Evolutionary conservation across 2,888 invertebrate genomes (phyloP), one percentile per base, ranked within the genome.

Genomic region (Danaus chrysippus): DNA sequence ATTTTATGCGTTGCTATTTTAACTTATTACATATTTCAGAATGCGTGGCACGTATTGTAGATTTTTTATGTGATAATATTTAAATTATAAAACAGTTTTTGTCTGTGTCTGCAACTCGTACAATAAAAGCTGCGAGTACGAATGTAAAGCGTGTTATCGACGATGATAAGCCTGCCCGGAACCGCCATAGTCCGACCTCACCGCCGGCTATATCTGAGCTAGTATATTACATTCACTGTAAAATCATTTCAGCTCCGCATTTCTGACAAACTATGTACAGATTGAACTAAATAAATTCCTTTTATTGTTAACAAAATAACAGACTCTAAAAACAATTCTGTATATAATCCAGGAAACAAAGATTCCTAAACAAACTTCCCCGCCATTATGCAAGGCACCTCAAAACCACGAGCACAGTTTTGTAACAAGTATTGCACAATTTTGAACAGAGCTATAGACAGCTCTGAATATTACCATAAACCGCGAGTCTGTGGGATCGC

Each of bases 371-470:
- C 79, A 78, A 79, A 78, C 77, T 79, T 76, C 70, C 75, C 68
- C 66, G 71, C 77, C 77, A 83, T 85, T 85, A 79, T 82, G 72
- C 79, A 78, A 79, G 79, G 78, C 76, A 84, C 82, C 83, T 86
- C 80, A 83, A 83, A 86, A 82, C 85, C 81, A 71, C 79, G 72
- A 79, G 75, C 78, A 79, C 79, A 82, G 80, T 86, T 85, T 79
- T 73, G 72, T 79, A 86, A 84, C 83, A 83, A 86, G 82, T 78
- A 86, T 83, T 82, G 86, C 78, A 83, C 81, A 86, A 84, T 88
- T 88, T 88, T 82, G 84, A 88, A 87, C 83, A 86, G 86, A 86
- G 78, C 78, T 84, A 84, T 84, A 80, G 82, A 84, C 79, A 81
- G 77, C 73, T 79, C 77, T 73, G 74, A 71, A 74, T 76, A 88